Base-by-base conservation (phyloP, 2,888 invertebrate species). In the Fragum whitleyi region DNA sequence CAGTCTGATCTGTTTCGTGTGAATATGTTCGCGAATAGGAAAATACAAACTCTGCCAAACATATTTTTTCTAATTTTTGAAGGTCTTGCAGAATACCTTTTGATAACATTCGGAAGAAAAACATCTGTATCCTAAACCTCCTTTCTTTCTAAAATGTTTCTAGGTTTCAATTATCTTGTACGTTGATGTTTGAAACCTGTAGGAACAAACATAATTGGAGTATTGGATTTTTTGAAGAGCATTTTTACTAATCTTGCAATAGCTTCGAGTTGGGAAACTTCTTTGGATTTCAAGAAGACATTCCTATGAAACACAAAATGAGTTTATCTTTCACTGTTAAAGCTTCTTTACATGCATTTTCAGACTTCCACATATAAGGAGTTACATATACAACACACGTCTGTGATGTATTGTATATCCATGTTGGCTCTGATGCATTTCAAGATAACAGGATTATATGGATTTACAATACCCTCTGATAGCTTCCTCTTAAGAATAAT, bases 281-380 rank as follows among this genome's bases (percentile, higher is more conserved):
- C 79, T 76, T 78, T 75, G 5, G 69, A 68, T 47, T 84, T 84
- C 39, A 71, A 26, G 16, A 79, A 72, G 0, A 69, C 51, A 59
- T 76, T 72, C 55, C 78, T 21, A 84, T 81, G 19, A 28, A 51
- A 9, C 51, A n/a, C n/a, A n/a, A n/a, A n/a, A n/a, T 69, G n/a
- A 51, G 69, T n/a, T 69, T 69, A 26, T 69, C 51, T 29, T 69
- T 51, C 5, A 69, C 69, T 26, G 69, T 42, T 23, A 3, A 6
- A 23, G 51, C 69, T 59, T 69, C 53, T 42, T 69, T 69, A 14
- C 47, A 69, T 14, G 69, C 69, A 69, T 69, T 69, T 69, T 82
- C 85, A 21, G 79, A 78, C 61, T 85, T 85, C 55, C 82, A 85
- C 69, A 85, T 79, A 39, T 78, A 85, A 3, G 80, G 82, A 23